Percentiles rank a stretch among this genome's conserved stretches.
These are phyloP conservation scores for Subacronicta megacephala DNA, from an alignment of 2,888 invertebrate genomes.

Conservation along the genomic window DNA sequence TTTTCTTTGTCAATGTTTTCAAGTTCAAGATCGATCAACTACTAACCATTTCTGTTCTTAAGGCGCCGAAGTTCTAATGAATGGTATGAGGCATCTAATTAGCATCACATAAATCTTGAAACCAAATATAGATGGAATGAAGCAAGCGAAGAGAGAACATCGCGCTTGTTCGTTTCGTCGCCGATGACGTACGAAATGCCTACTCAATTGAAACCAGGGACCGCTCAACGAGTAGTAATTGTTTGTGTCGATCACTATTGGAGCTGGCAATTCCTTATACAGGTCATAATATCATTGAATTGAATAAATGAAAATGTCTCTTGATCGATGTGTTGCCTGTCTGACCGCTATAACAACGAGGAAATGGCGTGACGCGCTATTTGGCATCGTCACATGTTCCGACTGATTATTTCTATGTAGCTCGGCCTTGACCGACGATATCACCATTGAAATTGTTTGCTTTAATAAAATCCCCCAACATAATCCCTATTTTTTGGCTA, in stretches of 20 bases:
- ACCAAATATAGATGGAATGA: constrained; percentile 33
- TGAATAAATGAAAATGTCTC: constrained; percentile 62
- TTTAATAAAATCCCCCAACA: constrained; percentile 24
- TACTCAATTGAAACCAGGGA: constrained; percentile 80
- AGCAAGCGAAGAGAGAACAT: constrained; percentile 26
- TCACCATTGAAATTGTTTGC: constrained; percentile 54
- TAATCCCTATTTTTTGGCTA: constrained; percentile 14
- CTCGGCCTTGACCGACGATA: constrained; percentile 54
- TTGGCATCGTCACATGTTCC: constrained; percentile 54
- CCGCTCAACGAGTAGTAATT: constrained; percentile 85
- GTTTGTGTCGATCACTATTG: constrained; percentile 77
- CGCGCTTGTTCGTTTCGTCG: constrained; percentile 36
- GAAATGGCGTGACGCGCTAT: constrained; percentile 58
- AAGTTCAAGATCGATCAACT: constrained; percentile 31
- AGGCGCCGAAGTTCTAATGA: constrained; percentile 50
- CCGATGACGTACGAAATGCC: constrained; percentile 70
- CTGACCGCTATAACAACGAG: constrained; percentile 46
- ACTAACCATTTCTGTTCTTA: constrained; percentile 35
- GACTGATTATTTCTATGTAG: constrained; percentile 45
- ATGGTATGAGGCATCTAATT: constrained; percentile 55
- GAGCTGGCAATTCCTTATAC: constrained; percentile 69
- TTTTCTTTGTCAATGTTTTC: constrained; percentile 25
- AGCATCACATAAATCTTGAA: constrained; percentile 49
- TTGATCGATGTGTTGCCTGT: constrained; percentile 51
- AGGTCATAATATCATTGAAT: constrained; percentile 67